Percentiles rank a stretch among this genome's conserved stretches.
phyloP scores from a whole-genome alignment of 2,888 invertebrate genomes.

The Stenotaenia linearis region DNA sequence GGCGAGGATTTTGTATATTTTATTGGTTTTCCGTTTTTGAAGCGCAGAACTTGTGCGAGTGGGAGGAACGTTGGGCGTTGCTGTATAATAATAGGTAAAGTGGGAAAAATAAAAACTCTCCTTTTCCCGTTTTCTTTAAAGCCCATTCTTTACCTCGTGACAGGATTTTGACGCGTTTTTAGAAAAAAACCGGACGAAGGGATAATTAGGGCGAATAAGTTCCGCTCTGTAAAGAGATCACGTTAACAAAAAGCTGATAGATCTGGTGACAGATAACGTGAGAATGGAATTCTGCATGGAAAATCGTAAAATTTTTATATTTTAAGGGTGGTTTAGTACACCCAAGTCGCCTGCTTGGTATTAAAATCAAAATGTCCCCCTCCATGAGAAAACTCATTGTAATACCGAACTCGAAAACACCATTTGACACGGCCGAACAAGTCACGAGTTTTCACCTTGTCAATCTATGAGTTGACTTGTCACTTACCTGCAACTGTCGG shows the following conservation, averaged over 20 bases:
- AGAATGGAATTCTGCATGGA: background rate
- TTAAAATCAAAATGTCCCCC: no score
- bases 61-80: no score
- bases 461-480: background rate
- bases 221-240: background rate
- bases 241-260: background rate
- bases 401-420: background rate
- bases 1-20: no score
- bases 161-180: slow-evolving; percentile 14
- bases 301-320: no score
- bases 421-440: background rate
- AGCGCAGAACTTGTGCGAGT: no score
- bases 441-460: background rate
- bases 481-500: background rate
- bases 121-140: background rate
- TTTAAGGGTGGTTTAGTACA: no score
- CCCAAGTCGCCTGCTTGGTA: no score
- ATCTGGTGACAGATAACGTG: background rate
- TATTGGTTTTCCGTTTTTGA: no score
- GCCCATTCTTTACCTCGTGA: background rate
- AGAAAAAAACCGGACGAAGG: slow-evolving; percentile 6
- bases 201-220: background rate
- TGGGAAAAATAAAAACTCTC: background rate
- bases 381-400: background rate
- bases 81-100: no score